A percentile compares a stretch with the other conserved stretches of the same genome.
phyloP scores from a whole-genome alignment of 2,797 vertebrate genomes.

The Octomys mimax region DNA sequence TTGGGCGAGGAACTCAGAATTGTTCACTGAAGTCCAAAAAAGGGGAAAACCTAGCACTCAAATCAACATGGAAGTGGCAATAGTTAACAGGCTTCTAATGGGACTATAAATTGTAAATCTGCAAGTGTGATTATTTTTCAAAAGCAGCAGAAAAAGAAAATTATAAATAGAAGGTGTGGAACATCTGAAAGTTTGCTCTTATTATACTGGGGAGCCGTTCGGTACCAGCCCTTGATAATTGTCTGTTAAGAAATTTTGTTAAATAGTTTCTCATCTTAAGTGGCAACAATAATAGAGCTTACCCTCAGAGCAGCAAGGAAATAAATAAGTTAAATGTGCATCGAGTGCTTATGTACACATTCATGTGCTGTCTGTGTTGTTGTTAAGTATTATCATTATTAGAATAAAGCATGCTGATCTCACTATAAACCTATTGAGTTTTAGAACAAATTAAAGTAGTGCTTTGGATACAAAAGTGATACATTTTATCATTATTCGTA shows the following conservation, averaged over 20 bases:
- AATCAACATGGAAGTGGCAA: not conserved
- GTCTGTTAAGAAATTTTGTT: not conserved
- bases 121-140: not conserved
- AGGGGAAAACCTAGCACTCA: not conserved
- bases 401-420: not conserved
- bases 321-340: not conserved
- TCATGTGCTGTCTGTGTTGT: not conserved
- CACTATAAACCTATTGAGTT: not conserved
- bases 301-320: not conserved
- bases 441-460: not conserved
- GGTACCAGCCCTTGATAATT: not conserved
- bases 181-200: not conserved
- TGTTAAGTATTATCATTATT: not conserved
- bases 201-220: not conserved
- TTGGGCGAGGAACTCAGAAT: not conserved
- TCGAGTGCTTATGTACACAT: not conserved
- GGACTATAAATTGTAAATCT: not conserved
- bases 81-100: not conserved
- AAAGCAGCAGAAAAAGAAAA: slow-evolving; percentile 7
- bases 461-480: not conserved
- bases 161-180: not conserved
- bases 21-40: not conserved
- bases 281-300: not conserved
- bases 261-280: not conserved
- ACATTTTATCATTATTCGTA: not conserved